Evolutionary conservation across 30 jellyfish, hydroid and myxozoan genomes (phyloP), one percentile per base, ranked within the genome.

Genomic region (Chrysaora quinquecirrha): DNA sequence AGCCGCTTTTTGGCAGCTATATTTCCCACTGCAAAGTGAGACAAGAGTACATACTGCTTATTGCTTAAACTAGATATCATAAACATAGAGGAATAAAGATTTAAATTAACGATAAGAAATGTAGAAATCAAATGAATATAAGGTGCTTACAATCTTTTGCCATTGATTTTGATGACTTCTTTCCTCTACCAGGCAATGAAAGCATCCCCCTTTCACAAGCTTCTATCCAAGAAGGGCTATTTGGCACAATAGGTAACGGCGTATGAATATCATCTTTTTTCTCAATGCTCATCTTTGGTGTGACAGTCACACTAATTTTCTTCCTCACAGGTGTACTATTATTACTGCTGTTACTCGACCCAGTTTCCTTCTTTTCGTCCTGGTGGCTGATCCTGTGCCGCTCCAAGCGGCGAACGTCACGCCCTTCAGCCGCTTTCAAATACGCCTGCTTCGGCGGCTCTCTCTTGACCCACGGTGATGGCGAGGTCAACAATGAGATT

Each of bases 171-270:
- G 23, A 31, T 46, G 35, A 24, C 49, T 79, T 85, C 77, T 65
- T 85, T 19, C 98, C 87, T 34, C 96, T 73, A 19, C 95, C 91
- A n/a, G 98, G 98, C 30, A 85, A 65, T 0, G 98, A 65, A 23
- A 71, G 61, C 80, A 85, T 91, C 21, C 95, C 96, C 33, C 95
- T 88, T 30, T 74, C 86, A 35, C 83, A 88, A 14, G 83, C 85
- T 3, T 71, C 82, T 18, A 18, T 0, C 81, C 90, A 65, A 11
- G 83, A 56, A 1, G 97, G 95, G 50, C 93, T 88, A 72, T 66
- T 72, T 1, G 94, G 89, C 31, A 75, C 64, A 16, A 62, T 68
- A 34, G 87, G 92, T 50, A 75, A 46, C 20, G 88, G 96, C n/a
- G 89, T 65, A 0, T 48, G 30, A 0, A 30, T 30, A 21, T 90